phyloP scores from a whole-genome alignment of 1,140 invertebrate genomes.

The Conus betulinus region DNA sequence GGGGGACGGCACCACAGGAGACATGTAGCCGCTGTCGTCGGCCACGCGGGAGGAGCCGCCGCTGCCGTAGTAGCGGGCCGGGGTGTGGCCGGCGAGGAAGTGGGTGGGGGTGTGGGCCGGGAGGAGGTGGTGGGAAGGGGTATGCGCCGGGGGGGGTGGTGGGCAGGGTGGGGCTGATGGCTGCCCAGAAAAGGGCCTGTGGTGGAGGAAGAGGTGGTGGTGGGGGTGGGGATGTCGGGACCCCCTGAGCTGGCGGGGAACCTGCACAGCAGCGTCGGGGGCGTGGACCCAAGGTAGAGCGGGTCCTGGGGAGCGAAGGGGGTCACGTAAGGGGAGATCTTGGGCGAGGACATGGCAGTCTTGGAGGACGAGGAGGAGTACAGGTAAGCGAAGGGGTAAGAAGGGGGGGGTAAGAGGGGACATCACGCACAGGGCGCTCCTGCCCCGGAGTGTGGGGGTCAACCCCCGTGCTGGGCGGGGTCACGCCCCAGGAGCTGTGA shows the following conservation, averaged over 20 bases:
- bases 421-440: neutral
- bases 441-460: neutral
- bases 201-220: neutral
- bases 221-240: neutral
- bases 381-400: neutral
- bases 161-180: neutral
- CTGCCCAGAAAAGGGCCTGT: neutral
- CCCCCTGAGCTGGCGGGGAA: neutral
- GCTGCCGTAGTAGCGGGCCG: neutral
- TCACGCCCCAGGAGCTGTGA: neutral
- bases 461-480: too few species aligned
- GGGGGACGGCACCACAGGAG: neutral
- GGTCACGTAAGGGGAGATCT: slow-evolving; percentile 11
- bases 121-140: neutral
- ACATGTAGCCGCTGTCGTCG: slow-evolving; percentile 14
- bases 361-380: neutral
- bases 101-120: neutral
- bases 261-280: neutral
- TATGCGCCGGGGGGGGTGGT: neutral
- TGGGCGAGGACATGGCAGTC: neutral
- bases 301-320: slow-evolving; percentile 11
- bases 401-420: neutral
- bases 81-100: neutral
- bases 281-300: neutral
- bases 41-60: neutral